phyloP scores from a whole-genome alignment of 2,113 vertebrate genomes.

The Hypocryptadius cinnamomeus region DNA sequence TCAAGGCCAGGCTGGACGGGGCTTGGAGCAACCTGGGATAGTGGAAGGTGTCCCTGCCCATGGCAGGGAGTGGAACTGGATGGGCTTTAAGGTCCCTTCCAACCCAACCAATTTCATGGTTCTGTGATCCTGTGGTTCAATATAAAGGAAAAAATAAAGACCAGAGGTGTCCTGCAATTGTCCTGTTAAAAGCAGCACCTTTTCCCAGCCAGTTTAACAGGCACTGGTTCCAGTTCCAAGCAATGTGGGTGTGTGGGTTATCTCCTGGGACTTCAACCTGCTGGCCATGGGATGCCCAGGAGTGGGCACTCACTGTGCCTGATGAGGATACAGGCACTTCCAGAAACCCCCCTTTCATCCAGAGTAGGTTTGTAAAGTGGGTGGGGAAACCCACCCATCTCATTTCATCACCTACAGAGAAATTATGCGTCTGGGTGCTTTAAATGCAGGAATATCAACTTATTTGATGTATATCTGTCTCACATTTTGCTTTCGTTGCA shows the following conservation, averaged over 20 bases:
- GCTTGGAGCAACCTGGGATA: background rate
- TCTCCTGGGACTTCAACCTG: background rate
- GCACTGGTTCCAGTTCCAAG: background rate
- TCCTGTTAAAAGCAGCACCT: background rate
- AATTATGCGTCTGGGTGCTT: background rate
- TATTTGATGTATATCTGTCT: background rate
- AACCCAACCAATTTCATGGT: background rate
- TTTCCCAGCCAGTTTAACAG: background rate
- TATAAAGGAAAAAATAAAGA: background rate
- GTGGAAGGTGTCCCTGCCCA: background rate
- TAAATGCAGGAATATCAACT: background rate
- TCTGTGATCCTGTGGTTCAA: background rate
- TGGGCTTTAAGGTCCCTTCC: background rate
- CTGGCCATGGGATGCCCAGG: background rate
- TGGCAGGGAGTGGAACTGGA: background rate
- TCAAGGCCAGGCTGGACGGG: rapidly evolving
- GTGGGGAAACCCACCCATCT: background rate
- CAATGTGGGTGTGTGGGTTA: too few species aligned
- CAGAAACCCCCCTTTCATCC: background rate
- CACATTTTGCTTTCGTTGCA: background rate
- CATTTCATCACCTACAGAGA: background rate
- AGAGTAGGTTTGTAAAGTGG: background rate
- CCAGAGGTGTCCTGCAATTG: background rate
- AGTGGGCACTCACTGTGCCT: background rate
- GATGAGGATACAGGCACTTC: background rate